Base-by-base conservation (phyloP, 2,888 invertebrate genomes). In the Cosmia trapezina region DNA sequence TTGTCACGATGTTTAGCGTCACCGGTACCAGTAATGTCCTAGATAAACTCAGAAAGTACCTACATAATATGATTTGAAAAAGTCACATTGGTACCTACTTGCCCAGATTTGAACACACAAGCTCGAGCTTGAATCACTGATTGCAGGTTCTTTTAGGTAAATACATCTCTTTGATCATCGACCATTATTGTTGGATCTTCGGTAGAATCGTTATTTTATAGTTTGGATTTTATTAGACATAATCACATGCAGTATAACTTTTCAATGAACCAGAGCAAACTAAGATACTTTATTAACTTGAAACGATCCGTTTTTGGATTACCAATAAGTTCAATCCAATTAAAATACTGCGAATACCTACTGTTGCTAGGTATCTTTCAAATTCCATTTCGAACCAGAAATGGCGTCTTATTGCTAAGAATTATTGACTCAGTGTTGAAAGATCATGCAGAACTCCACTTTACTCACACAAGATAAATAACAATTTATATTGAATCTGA, bases 401-500 rank as follows among this genome's bases (percentile, higher is more conserved):
- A 61, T 19, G 43, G 11, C 11, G 17, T 22, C n/a, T 41, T 19
- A 37, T 49, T 43, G 22, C 19, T 7, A 28, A 19, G n/a, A 17
- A 70, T 33, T 62, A 70, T n/a, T 73, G 12, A 28, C n/a, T 22
- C 8, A 51, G 19, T 2, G 6, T 57, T 51, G 22, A 73, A 45
- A 63, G 51, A 62, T 63, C 49, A 57, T 28, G 8, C 8, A 49
- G 7, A 43, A 33, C 14, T 45, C 19, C 28, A 37, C 47, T 8
- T n/a, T 17, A 17, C 51, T 63, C 4, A 9, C 12, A 41, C 12
- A 71, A 73, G 28, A 72, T 57, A 70, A 70, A 73, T 45, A 63
- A 3, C 19, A 64, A 72, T 17, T 63, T 57, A 22, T 59, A 62
- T 53, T 57, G 47, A 47, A 67, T 67, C 11, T 49, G n/a, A n/a